Conservation (phyloP, 2,888 invertebrate genomes). For the Caenorhabditis wallacei region DNA sequence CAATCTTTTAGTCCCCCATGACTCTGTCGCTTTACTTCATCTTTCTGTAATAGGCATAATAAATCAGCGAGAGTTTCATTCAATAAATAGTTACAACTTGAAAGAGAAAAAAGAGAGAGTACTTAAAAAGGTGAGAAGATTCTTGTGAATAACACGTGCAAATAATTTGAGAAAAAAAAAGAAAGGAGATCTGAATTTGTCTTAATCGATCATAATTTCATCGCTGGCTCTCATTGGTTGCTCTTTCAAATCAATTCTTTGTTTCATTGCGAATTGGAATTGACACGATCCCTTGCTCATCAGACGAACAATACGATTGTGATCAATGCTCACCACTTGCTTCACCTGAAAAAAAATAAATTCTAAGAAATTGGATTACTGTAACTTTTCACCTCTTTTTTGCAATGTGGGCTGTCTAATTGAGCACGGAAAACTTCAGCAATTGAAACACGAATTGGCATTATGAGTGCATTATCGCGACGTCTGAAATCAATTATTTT, state of each 20-base stretch:
- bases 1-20: conserved; percentile 33
- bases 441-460: conserved; percentile 81
- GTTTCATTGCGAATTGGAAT: conserved; percentile 83
- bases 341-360: conserved; percentile 62
- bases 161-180: conserved; percentile 36
- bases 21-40: conserved; percentile 53
- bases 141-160: conserved; percentile 50
- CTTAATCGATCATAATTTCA: conserved; percentile 65
- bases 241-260: conserved; percentile 81
- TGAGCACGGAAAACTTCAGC: conserved; percentile 78
- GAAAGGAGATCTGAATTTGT: conserved; percentile 22
- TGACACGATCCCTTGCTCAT: conserved; percentile 82
- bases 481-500: conserved; percentile 69
- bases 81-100: conserved; percentile 6
- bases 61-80: conserved; percentile 47
- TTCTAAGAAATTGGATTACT: not conserved
- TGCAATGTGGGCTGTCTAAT: conserved; percentile 71
- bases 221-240: conserved; percentile 63
- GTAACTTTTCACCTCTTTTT: conserved; percentile 69
- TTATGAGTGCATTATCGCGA: conserved; percentile 79
- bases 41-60: conserved; percentile 34
- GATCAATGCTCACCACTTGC: conserved; percentile 75
- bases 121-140: conserved; percentile 19
- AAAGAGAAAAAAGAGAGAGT: conserved; percentile 15
- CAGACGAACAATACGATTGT: conserved; percentile 76